phyloP scores from a whole-genome alignment of 2,888 invertebrate genomes.

The Drosophila koepferae region DNA sequence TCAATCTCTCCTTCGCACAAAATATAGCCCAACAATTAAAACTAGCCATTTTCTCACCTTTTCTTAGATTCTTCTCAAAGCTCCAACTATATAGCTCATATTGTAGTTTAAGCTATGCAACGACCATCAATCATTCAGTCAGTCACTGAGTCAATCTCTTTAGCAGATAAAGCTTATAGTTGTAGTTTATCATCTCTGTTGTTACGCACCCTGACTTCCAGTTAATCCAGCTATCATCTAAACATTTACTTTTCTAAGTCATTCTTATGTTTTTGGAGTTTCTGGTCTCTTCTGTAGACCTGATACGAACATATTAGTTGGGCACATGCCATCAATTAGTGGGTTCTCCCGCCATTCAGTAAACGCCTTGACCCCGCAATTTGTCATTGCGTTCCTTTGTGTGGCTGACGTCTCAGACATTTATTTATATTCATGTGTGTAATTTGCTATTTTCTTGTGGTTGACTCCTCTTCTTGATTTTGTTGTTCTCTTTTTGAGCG shows the following conservation, averaged over 20 bases:
- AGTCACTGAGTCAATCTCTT: background rate
- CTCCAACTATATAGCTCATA: background rate
- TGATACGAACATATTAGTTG: conserved; percentile 29
- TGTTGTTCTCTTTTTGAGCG: conserved; percentile 40
- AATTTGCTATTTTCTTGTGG: conserved; percentile 60
- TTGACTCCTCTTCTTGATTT: conserved; percentile 13
- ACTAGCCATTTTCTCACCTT: background rate
- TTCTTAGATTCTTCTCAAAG: background rate
- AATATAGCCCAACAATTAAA: too few relatives aligned
- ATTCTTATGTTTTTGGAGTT: background rate
- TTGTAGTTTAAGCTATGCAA: background rate
- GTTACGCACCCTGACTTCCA: conserved; percentile 16
- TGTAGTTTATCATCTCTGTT: background rate
- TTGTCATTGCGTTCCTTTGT: conserved; percentile 53
- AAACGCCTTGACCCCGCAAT: conserved; percentile 45
- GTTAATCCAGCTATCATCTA: conserved; percentile 19
- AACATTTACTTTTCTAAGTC: background rate
- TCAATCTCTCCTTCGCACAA: background rate
- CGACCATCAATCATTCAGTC: background rate
- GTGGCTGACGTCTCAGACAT: conserved; percentile 43
- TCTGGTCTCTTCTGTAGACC: background rate
- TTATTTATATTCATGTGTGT: conserved; percentile 67
- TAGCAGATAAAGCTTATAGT: background rate
- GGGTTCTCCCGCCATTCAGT: conserved; percentile 29
- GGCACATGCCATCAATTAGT: conserved; percentile 50